A percentile compares a stretch with the other conserved stretches of the same genome.
These are phyloP conservation scores for Megalurothrips usitatus DNA, from an alignment of 2,888 invertebrate genomes.

Conservation along the genomic window DNA sequence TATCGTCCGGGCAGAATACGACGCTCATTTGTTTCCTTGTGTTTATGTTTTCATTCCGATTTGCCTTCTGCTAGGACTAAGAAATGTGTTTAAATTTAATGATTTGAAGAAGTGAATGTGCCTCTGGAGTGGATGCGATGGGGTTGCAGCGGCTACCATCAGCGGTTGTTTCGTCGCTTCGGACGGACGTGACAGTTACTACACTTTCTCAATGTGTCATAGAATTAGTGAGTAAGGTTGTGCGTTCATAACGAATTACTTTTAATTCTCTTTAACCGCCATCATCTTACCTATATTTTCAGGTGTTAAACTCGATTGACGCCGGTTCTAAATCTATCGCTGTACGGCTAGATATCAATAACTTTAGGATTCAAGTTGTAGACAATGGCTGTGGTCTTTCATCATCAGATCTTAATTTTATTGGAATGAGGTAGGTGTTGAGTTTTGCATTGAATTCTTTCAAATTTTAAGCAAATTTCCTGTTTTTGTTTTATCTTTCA, in stretches of 20 bases:
- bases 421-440: conserved; percentile 54
- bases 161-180: conserved; percentile 52
- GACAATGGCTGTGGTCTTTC: conserved; percentile 71
- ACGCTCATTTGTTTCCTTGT: no score
- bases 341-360: conserved; percentile 58
- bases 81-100: no score
- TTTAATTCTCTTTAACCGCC: conserved; percentile 21
- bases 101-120: no score
- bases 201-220: conserved; percentile 56
- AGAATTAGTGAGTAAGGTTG: conserved; percentile 54
- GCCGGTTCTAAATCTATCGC: conserved; percentile 66
- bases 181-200: conserved; percentile 56
- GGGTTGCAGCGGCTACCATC: conserved; percentile 30
- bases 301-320: conserved; percentile 68
- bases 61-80: no score
- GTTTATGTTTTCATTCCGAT: no score
- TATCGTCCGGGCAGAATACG: no score
- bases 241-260: conserved; percentile 18
- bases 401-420: conserved; percentile 51
- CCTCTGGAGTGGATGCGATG: not conserved
- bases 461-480: not conserved
- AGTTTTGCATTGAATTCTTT: not conserved
- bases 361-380: conserved; percentile 64
- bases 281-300: not conserved
- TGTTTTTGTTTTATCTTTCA: not conserved